These are phyloP conservation scores for Zele albiditarsus DNA, from an alignment of 2,888 invertebrate genomes.

Conservation along the genomic window DNA sequence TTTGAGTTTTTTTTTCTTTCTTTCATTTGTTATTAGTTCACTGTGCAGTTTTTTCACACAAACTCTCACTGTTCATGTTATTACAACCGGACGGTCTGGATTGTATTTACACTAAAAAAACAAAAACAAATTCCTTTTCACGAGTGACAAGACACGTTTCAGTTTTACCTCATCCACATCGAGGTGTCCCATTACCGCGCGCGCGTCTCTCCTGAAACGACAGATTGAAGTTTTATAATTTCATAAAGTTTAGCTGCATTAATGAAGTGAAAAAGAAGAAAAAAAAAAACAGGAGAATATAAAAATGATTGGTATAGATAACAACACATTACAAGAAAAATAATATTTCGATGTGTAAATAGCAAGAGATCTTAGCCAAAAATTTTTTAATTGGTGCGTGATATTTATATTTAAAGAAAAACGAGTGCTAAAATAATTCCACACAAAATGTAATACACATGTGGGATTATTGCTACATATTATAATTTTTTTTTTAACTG, in stretches of 20 bases:
- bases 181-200: conserved; percentile 48
- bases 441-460: neutral
- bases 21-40: conserved; percentile 20
- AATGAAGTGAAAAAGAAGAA: conserved; percentile 29
- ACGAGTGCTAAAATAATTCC: conserved; percentile 1
- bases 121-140: conserved; percentile 6
- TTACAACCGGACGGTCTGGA: conserved; percentile 44
- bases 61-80: conserved; percentile 41
- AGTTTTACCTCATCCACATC: conserved; percentile 44
- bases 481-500: neutral
- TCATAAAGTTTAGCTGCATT: conserved; percentile 41
- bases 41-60: conserved; percentile 39
- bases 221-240: conserved; percentile 46
- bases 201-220: conserved; percentile 51
- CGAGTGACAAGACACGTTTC: conserved; percentile 5
- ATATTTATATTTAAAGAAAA: neutral
- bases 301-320: conserved; percentile 45
- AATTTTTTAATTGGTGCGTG: neutral
- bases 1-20: conserved; percentile 8
- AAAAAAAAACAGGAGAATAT: conserved; percentile 42
- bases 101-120: conserved; percentile 48
- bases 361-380: conserved; percentile 7
- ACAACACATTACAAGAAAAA: neutral
- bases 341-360: neutral
- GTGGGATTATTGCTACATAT: conserved; percentile 1